Conservation (phyloP, 2,113 vertebrate species). For the Columbina picui region DNA sequence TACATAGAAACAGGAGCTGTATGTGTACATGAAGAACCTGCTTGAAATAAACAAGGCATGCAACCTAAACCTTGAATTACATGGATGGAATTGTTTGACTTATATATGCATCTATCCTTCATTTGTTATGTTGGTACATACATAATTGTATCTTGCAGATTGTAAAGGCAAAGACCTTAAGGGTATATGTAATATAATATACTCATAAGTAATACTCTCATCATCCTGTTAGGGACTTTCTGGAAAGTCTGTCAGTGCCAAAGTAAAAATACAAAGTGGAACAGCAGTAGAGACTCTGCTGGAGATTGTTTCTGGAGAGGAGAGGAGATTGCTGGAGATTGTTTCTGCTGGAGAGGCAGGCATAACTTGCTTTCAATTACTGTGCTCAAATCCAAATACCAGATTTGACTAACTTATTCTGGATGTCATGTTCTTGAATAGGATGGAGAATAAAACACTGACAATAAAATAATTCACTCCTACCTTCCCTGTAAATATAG, state of each 20-base stretch:
- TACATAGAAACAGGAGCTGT: background rate
- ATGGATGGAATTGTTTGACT: background rate
- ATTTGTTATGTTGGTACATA: background rate
- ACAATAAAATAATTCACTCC: background rate
- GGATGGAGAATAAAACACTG: background rate
- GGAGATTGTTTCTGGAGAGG: background rate
- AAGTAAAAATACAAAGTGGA: background rate
- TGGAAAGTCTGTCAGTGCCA: background rate
- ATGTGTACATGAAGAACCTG: background rate
- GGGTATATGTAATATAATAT: background rate
- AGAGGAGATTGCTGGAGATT: background rate
- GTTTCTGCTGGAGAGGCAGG: background rate
- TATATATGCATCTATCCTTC: background rate
- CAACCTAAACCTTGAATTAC: background rate
- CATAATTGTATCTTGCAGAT: background rate
- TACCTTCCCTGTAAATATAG: background rate
- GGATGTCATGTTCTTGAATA: background rate
- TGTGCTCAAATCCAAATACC: background rate
- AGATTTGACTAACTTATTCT: background rate
- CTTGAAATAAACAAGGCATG: background rate
- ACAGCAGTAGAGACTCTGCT: background rate
- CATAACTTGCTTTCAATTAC: background rate
- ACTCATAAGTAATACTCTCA: background rate
- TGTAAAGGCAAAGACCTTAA: background rate
- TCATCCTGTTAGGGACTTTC: background rate